phyloP scores from a whole-genome alignment of 2,888 invertebrate genomes.

The Xestoiulus laeticollis region DNA sequence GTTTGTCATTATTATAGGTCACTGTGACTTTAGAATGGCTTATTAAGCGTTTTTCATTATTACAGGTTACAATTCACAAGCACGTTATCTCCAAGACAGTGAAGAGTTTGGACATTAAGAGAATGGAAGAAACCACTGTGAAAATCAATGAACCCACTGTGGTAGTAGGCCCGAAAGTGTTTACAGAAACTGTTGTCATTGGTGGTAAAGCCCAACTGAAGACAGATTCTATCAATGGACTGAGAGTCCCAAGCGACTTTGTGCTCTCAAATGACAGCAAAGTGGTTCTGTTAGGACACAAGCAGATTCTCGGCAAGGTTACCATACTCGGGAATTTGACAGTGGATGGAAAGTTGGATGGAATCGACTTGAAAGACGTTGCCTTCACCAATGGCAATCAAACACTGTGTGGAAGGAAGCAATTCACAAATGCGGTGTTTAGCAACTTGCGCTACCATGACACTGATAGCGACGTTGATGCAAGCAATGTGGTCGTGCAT shows the following conservation, averaged over 20 bases:
- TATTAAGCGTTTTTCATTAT: too few relatives aligned
- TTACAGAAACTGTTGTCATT: background rate
- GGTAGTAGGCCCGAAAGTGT: background rate
- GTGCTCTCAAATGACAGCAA: background rate
- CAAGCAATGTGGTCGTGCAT: background rate
- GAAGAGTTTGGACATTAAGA: background rate
- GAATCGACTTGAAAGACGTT: slow-evolving; percentile 24
- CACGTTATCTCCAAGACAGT: background rate
- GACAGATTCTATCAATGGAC: slow-evolving; percentile 13
- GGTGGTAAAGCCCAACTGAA: background rate
- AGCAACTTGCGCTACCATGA: background rate
- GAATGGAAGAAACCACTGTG: slow-evolving; percentile 6
- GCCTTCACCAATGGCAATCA: slow-evolving; percentile 20
- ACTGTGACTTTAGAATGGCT: too few relatives aligned
- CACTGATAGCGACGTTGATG: background rate
- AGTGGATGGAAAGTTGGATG: slow-evolving; percentile 13
- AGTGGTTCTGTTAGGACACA: background rate
- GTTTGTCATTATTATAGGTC: too few relatives aligned
- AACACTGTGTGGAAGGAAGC: slow-evolving; percentile 4
- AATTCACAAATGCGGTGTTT: background rate
- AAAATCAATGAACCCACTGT: background rate
- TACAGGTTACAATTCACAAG: background rate
- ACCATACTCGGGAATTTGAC: slow-evolving; percentile 28
- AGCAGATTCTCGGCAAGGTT: background rate
- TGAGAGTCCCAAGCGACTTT: background rate